A percentile compares a stretch with the other conserved stretches of the same genome.
phyloP scores from a whole-genome alignment of 2,888 invertebrate species.

The Drepana falcataria region DNA sequence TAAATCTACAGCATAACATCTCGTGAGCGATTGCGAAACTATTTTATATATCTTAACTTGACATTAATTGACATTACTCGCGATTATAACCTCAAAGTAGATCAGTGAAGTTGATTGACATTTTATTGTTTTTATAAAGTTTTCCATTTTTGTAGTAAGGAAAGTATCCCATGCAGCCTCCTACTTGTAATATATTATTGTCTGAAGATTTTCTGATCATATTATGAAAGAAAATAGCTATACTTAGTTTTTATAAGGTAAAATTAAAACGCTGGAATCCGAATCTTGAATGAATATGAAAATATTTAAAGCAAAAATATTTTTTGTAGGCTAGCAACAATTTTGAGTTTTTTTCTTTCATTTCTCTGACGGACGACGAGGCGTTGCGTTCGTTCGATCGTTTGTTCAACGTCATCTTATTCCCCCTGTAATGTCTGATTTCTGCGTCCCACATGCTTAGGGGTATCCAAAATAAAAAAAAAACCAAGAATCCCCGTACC shows the following conservation, averaged over 20 bases:
- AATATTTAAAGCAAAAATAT: conserved; percentile 3
- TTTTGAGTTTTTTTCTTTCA: conserved; percentile 42
- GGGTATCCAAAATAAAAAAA: conserved; percentile 69
- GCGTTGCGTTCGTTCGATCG: conserved; percentile 71
- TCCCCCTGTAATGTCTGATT: conserved; percentile 66
- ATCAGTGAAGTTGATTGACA: too few species aligned
- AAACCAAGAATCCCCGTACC: conserved; percentile 68
- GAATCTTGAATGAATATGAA: background rate
- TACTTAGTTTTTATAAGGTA: too few species aligned
- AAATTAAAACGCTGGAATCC: too few species aligned
- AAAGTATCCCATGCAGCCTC: too few species aligned
- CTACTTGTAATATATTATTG: too few species aligned
- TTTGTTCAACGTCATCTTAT: conserved; percentile 73
- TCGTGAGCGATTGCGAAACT: conserved; percentile 50
- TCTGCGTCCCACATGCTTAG: conserved; percentile 74
- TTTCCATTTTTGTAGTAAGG: too few species aligned
- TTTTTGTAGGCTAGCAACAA: conserved; percentile 20
- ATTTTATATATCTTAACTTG: conserved; percentile 34
- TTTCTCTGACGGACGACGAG: conserved; percentile 56
- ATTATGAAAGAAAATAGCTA: too few species aligned
- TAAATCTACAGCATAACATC: conserved; percentile 54
- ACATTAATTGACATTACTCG: conserved; percentile 13
- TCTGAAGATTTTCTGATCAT: too few species aligned
- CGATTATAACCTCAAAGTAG: too few species aligned
- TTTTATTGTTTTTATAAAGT: background rate